Evolutionary conservation across 64 coral and sea anemone genomes (phyloP).

Genomic region (Trachythela sp.): DNA sequence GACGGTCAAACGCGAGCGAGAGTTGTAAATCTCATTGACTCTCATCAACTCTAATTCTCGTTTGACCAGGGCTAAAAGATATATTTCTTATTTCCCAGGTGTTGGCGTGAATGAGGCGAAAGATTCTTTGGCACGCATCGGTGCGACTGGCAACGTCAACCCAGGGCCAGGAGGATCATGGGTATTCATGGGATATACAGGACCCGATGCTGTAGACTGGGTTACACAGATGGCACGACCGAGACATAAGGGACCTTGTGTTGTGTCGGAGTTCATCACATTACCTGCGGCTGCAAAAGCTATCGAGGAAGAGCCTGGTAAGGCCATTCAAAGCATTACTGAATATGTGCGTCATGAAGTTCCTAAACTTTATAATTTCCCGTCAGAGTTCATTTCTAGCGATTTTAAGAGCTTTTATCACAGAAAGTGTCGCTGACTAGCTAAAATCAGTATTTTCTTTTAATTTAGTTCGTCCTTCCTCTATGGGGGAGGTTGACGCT

Average conservation of each 20-base stretch:
- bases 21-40: too few species aligned
- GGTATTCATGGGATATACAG: slow-evolving; percentile 94
- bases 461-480: neutral
- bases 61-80: too few species aligned
- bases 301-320: slow-evolving; percentile 71
- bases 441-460: neutral
- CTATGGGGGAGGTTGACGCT: neutral
- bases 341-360: too few species aligned
- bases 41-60: too few species aligned
- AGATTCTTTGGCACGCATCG: slow-evolving; percentile 54
- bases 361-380: too few species aligned
- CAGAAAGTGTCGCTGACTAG: too few species aligned
- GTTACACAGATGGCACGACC: slow-evolving; percentile 52
- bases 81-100: slow-evolving; percentile 39
- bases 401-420: too few species aligned
- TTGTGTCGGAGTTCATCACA: slow-evolving; percentile 86
- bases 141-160: slow-evolving; percentile 79
- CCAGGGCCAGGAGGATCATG: slow-evolving; percentile 94
- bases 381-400: too few species aligned
- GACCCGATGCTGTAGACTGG: slow-evolving; percentile 88
- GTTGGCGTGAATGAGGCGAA: slow-evolving; percentile 89
- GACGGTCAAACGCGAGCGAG: too few species aligned
- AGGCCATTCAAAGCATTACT: too few species aligned
- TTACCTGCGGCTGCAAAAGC: slow-evolving; percentile 53
- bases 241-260: slow-evolving; percentile 77